Evolutionary conservation across 2,888 invertebrate species (phyloP), one percentile per base, ranked within the genome.

Genomic region (Caenorhabditis sp.): DNA sequence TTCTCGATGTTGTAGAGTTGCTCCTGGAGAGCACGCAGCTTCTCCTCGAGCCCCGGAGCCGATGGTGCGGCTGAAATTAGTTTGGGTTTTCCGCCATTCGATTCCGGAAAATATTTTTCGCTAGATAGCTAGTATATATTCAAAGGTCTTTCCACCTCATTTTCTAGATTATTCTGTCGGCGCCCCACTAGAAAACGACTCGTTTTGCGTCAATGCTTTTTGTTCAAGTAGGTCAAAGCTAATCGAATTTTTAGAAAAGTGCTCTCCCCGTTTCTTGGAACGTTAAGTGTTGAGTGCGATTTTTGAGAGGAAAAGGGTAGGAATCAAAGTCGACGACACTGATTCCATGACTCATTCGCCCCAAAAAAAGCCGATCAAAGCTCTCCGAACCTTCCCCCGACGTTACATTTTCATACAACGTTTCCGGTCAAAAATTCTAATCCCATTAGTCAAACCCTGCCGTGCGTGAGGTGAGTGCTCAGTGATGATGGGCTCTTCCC

Each of bases 11-110:
- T 62, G 56, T 71, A 62, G 8, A 80, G 48, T 53, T 80, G 80
- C 41, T 80, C 80, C 50, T 80, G 80, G 15, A 80, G 70, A 32
- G 62, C 74, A 22, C 74, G 73, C 24, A 80, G 74, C 37, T 68
- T 71, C 56, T 80, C 80, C 46, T 80, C 80, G 55, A 80, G 62
- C 15, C 63, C 63, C 37, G 58, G 70, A 53, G 70, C 59, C 39
- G 80, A 70, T 45, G 80, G 80, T 6, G 80, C 77, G 4, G 61
- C 77, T 77, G 55, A 43, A 76, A 59, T 27, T 2, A n/a, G 37
- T 37, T 37, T 3, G n/a, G n/a, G n/a, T n/a, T 37, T 37, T 37
- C 13, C 9, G 5, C 37, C 13, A n/a, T 37, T 37, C 6, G 4
- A 11, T 11, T n/a, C 37, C 6, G 17, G 9, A 43, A 6, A 43